Evolutionary conservation across 2,113 vertebrate genomes (phyloP).

Genomic region (Rhinichthys klamathensis): DNA sequence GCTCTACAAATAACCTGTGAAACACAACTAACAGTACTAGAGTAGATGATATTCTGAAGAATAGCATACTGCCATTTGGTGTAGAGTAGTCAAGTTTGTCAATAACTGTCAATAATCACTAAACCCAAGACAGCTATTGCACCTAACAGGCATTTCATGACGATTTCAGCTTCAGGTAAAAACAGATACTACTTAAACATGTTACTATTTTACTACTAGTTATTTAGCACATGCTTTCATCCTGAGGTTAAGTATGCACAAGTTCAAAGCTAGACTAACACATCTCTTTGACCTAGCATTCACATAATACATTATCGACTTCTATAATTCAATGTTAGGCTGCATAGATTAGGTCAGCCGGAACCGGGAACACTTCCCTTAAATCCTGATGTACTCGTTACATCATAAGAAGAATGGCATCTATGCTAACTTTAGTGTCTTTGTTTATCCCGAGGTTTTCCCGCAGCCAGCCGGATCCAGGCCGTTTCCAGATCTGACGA

Average conservation of each 20-base stretch:
- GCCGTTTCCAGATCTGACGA: no score
- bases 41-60: not conserved
- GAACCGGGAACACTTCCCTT: no score
- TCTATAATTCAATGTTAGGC: no score
- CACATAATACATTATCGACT: no score
- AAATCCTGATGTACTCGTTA: no score
- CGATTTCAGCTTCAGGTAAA: not conserved
- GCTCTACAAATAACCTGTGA: slow-evolving; percentile 10
- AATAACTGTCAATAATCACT: not conserved
- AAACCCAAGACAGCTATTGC: not conserved
- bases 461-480: no score
- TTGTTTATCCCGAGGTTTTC: no score
- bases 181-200: not conserved
- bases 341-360: no score
- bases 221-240: not conserved
- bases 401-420: no score
- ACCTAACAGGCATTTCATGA: not conserved
- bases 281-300: no score
- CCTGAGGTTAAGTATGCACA: not conserved
- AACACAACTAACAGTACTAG: not conserved
- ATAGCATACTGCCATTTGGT: not conserved
- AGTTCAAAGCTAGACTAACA: no score
- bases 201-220: not conserved
- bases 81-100: not conserved
- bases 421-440: no score